Base-by-base conservation (phyloP, 2,113 vertebrate genomes). In the Sinocyclocheilus anshuiensis region DNA sequence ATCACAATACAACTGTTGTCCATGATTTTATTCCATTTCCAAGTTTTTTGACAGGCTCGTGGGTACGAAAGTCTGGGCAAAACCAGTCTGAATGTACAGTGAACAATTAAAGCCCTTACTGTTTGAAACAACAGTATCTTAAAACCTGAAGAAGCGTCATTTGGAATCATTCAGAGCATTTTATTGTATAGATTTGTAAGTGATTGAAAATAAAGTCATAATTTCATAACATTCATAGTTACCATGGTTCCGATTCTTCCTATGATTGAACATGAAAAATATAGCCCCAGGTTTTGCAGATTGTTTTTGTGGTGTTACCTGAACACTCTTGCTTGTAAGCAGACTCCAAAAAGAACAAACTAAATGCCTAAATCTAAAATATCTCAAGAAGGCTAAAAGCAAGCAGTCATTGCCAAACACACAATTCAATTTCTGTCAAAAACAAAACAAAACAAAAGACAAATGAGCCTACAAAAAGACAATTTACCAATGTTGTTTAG, bases 171-270 rank as follows among this genome's bases (percentile, higher is more conserved):
- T 4, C 29, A 74, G 22, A 33, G 33, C 53, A 72, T 57, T 84
- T 75, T 83, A 67, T 53, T 63, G 75, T 36, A 13, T 57, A 77
- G 24, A 83, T 29, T 16, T 77, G 10, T 83, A 18, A 45, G 6
- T 15, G 42, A 33, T 26, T n/a, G 13, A 57, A 74, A 83, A 59
- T 16, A 74, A 83, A 74, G 29, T 74, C 20, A 39, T 20, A 24
- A 55, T 84, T 74, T 84, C 29, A 39, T 50, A 24, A 50, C 42
- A 50, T 76, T 16, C 74, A 76, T 72, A 12, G 12, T 16, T 16
- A 50, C 6, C 4, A 42, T 2, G 6, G 18, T 71, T 39, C n/a
- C 12, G 39, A 75, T 76, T 13, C 5, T 67, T 65, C 9, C 4
- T 48, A 7, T 24, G 39, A 24, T 76, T 50, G 42, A 42, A 48